These are phyloP conservation scores for Melieria omissa DNA, from an alignment of 2,888 invertebrate genomes.

Conservation along the genomic window DNA sequence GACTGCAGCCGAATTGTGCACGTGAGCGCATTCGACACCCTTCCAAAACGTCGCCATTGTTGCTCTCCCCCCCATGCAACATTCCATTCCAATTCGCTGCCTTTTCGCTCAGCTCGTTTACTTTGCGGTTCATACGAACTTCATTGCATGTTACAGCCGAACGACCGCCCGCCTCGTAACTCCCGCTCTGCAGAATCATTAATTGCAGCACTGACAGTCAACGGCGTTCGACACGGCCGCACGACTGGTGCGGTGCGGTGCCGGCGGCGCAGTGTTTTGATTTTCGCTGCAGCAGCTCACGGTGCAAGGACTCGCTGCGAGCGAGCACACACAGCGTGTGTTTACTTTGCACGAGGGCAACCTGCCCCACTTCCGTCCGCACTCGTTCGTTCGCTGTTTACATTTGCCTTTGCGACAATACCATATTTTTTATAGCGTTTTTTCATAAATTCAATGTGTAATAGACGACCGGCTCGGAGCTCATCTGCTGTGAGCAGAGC, in stretches of 20 bases:
- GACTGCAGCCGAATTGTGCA: background rate
- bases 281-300: conserved; percentile 18
- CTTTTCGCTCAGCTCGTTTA: background rate
- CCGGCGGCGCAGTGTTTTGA: conserved; percentile 22
- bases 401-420: too few relatives aligned
- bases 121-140: conserved; percentile 16
- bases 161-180: conserved; percentile 15
- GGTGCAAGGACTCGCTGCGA: too few relatives aligned
- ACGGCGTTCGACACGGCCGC: background rate
- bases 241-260: background rate
- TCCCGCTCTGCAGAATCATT: conserved; percentile 28
- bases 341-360: too few relatives aligned
- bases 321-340: too few relatives aligned
- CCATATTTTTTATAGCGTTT: too few relatives aligned
- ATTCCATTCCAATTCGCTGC: conserved; percentile 8
- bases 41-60: background rate
- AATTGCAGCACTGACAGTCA: conserved; percentile 15
- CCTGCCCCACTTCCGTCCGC: too few relatives aligned
- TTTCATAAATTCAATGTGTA: background rate
- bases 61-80: conserved; percentile 9
- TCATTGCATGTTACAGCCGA: background rate
- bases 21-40: background rate
- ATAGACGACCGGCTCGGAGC: background rate
- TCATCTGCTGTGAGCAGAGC: background rate
- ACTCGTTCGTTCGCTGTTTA: too few relatives aligned